Evolutionary conservation across 2,797 vertebrate species (phyloP), one percentile per base, ranked within the genome.

Genomic region (Sebastes diaconus): DNA sequence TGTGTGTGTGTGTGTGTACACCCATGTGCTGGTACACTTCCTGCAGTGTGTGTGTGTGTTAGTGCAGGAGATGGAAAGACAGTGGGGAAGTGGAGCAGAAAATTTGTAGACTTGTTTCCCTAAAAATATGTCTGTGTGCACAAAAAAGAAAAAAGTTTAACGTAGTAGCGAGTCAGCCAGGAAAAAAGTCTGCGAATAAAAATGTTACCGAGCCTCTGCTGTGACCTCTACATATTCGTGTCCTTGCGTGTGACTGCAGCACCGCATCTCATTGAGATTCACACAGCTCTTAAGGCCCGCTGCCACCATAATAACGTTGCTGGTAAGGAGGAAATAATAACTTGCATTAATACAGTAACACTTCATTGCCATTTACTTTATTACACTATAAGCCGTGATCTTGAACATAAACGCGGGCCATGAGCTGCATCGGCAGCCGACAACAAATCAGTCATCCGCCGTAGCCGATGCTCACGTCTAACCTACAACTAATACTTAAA

Each of bases 21-120:
- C 57, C 36, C 10, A 20, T 52, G 54, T 75, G 34, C 34, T 10
- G 32, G 20, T 66, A 50, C 60, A 71, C 73, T 57, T 78, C 27
- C 59, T 52, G 64, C 66, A 46, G 66, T 69, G 63, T 69, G 54
- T 36, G 73, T 69, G 63, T 69, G 54, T 36, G 73, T 46, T 50
- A 68, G 54, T 68, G 73, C 22, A 68, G n/a, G 70, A 73, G 73
- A 77, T 65, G 74, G 34, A 78, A 57, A 59, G 75, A 39, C 36
- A 36, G 58, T n/a, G 25, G 50, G 58, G 73, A 81, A 85, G 74
- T 77, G 68, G 85, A 85, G 86, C 84, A 76, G 77, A 84, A 81
- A 70, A 81, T 79, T 25, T 84, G 30, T 70, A 34, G 68, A 74
- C 78, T 61, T 85, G 34, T 78, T 60, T 65, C 55, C 54, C 54